Evolutionary conservation across 1,140 invertebrate genomes (phyloP), one percentile per base, ranked within the genome.

Genomic region (Yoshiicerus persimilis): DNA sequence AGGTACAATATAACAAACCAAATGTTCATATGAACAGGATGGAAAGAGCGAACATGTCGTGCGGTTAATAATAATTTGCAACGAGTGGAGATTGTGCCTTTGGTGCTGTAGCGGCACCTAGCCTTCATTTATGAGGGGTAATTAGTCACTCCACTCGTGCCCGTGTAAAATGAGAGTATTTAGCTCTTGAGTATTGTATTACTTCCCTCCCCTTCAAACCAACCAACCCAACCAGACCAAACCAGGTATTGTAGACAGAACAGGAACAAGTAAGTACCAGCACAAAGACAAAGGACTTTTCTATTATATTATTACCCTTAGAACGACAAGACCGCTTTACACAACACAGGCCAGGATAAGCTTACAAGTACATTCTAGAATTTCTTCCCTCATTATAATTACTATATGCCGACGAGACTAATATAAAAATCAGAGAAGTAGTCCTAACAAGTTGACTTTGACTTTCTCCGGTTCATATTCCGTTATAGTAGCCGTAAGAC

Each of bases 91-190:
- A 39, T 86, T 25, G 66, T 38, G 62, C 36, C 34, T 70, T 39
- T 86, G 47, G 30, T 86, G 32, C 62, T 38, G 62, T 38, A 86
- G 64, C 86, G 86, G 86, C 86, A 86, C 86, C 86, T 86, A 39
- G 38, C 77, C 32, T 80, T 80, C 86, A 87, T 87, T 87, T 87
- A 87, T 87, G 86, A 87, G 86, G 32, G 27, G 86, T 87, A 83
- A 87, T 87, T 87, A 87, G 86, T 87, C 86, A 87, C 86, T 80
- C 75, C 39, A 87, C 75, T 80, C 75, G 75, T 80, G 75, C 30
- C 75, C 16, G 27, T 80, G 75, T 80, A 80, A 80, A 80, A 80
- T 80, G 75, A 80, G 75, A 80, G 20, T 80, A 80, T 80, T 80
- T 80, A 80, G 75, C 32, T 80, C 75, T 70, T 5, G 34, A 80